These are phyloP conservation scores for rat (Rattus norvegicus) DNA, from an alignment of 2,113 vertebrate species.

Conservation along the genomic window DNA sequence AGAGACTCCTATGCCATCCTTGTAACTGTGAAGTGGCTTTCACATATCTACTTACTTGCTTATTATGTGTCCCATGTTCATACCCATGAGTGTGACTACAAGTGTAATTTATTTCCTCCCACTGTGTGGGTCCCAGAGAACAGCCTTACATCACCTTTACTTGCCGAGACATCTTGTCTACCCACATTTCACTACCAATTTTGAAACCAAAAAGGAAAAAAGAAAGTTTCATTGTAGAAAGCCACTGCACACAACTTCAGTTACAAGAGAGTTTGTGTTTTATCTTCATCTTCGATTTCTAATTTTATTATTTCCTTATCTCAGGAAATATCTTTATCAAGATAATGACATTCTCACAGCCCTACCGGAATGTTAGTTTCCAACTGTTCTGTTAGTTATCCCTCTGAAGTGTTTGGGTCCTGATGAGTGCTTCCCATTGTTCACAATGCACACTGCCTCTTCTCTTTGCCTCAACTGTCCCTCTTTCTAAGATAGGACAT, in stretches of 20 bases:
- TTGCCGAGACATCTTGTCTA: not conserved
- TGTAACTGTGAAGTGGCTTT: not conserved
- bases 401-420: not conserved
- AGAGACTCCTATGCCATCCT: not conserved
- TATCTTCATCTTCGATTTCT: slow-evolving; percentile 36
- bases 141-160: not conserved
- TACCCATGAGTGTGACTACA: no score
- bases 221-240: not conserved
- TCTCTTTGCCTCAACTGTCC: not conserved
- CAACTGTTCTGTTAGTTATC: not conserved
- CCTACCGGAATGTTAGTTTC: not conserved
- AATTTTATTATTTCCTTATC: not conserved
- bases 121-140: not conserved
- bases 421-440: not conserved
- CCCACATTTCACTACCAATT: not conserved
- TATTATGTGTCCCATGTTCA: not conserved
- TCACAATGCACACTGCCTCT: not conserved
- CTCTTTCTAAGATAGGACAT: not conserved
- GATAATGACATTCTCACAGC: not conserved
- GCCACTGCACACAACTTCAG: not conserved
- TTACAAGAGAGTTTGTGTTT: not conserved
- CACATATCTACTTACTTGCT: no score
- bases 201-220: not conserved
- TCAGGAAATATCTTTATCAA: not conserved
- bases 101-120: not conserved